These are phyloP conservation scores for Epinephelus awoara DNA, from an alignment of 2,797 vertebrate genomes.

Conservation along the genomic window DNA sequence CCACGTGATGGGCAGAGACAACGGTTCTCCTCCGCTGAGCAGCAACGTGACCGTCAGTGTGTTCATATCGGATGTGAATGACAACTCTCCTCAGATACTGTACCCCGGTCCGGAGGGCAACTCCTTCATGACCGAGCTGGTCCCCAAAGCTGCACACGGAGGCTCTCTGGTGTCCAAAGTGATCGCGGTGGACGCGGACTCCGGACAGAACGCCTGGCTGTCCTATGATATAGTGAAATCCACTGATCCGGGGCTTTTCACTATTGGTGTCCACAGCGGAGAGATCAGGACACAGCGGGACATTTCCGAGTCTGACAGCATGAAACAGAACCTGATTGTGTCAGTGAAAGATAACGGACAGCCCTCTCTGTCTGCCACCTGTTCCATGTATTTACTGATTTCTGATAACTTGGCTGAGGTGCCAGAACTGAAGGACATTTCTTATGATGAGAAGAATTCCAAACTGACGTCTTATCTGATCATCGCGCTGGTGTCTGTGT, in stretches of 20 bases:
- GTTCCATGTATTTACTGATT: no score
- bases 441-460: conserved; percentile 65
- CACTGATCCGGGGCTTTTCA: no score
- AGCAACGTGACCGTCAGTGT: no score
- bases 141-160: conserved; percentile 70
- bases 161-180: conserved; percentile 86
- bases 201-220: no score
- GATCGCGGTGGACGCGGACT: no score
- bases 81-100: conserved; percentile 30
- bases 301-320: conserved; percentile 85
- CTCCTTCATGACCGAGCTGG: no score
- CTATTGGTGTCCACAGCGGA: no score
- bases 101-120: no score
- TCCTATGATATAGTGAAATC: no score
- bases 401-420: conserved; percentile 56
- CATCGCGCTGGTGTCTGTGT: conserved; percentile 53
- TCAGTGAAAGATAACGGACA: conserved; percentile 57
- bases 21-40: no score
- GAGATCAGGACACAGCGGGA: conserved; percentile 71
- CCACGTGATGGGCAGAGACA: no score
- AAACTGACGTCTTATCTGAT: conserved; percentile 79
- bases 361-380: no score
- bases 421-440: conserved; percentile 69
- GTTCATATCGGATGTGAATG: conserved; percentile 81
- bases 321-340: conserved; percentile 83